A percentile compares a stretch with the other conserved stretches of the same genome.
These are phyloP conservation scores for Strigamia maritima DNA, from an alignment of 2,888 invertebrate genomes.

Conservation along the genomic window DNA sequence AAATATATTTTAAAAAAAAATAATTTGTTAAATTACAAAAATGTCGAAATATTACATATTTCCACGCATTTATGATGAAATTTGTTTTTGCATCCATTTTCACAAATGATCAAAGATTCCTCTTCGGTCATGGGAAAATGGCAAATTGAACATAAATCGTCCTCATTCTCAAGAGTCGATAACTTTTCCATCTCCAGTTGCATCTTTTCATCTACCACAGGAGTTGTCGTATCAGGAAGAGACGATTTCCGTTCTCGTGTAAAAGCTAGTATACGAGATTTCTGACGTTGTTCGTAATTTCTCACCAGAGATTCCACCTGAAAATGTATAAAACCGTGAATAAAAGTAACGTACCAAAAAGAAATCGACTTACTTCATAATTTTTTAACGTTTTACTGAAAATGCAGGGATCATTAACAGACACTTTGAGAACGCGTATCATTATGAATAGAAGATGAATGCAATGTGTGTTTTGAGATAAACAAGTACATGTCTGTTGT, in stretches of 20 bases:
- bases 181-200: not conserved
- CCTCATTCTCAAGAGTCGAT: not conserved
- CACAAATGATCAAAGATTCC: conserved; percentile 54
- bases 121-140: conserved; percentile 51
- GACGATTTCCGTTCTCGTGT: not conserved
- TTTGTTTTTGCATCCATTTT: conserved; percentile 53
- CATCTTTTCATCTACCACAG: not conserved
- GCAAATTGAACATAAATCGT: not conserved
- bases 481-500: conserved; percentile 49
- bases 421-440: conserved; percentile 55
- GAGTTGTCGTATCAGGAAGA: not conserved
- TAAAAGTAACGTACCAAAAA: not conserved
- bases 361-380: conserved; percentile 51
- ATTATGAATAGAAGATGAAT: conserved; percentile 56
- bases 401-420: conserved; percentile 51
- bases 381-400: conserved; percentile 54
- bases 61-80: conserved; percentile 56
- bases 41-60: conserved; percentile 44
- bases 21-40: not conserved
- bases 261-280: conserved; percentile 30
- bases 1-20: not conserved
- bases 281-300: conserved; percentile 50
- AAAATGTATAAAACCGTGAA: conserved; percentile 2
- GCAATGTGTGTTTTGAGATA: conserved; percentile 48
- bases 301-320: conserved; percentile 53